phyloP scores from a whole-genome alignment of 2,888 invertebrate genomes.

The Tiliacea aurago region DNA sequence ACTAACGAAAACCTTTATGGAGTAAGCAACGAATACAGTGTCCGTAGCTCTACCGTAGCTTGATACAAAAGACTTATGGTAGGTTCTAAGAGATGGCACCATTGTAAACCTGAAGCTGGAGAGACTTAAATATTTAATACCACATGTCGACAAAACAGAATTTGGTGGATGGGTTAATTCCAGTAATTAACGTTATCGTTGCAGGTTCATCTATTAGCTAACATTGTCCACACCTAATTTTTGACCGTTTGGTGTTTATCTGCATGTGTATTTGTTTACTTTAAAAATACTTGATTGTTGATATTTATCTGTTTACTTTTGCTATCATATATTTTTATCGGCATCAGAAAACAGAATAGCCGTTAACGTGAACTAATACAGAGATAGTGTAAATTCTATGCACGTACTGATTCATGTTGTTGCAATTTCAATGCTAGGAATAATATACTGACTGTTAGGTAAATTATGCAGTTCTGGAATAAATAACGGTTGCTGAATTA shows the following conservation, averaged over 20 bases:
- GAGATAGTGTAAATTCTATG: not conserved
- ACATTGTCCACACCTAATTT: conserved; percentile 1
- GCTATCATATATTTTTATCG: conserved; percentile 17
- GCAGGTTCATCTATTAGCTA: not conserved
- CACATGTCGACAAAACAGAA: not conserved
- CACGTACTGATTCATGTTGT: not conserved
- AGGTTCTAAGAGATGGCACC: conserved; percentile 39
- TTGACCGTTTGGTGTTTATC: not conserved
- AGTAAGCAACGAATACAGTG: not conserved
- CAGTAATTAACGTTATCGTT: not conserved
- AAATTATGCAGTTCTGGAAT: not conserved
- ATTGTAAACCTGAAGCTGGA: not conserved
- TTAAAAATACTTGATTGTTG: conserved; percentile 16
- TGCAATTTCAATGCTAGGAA: not conserved
- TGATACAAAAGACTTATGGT: not conserved
- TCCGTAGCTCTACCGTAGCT: not conserved
- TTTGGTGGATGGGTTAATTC: not conserved
- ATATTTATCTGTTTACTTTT: conserved; percentile 12
- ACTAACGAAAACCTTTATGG: conserved; percentile 10
- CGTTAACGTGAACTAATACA: conserved; percentile 2
- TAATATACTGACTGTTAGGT: not conserved
- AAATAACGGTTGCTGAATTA: not conserved
- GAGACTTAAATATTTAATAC: not conserved
- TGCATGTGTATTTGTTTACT: not conserved
- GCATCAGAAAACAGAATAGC: conserved; percentile 17